Conservation (phyloP, 2,888 invertebrate species). For the Plebejus melissa region DNA sequence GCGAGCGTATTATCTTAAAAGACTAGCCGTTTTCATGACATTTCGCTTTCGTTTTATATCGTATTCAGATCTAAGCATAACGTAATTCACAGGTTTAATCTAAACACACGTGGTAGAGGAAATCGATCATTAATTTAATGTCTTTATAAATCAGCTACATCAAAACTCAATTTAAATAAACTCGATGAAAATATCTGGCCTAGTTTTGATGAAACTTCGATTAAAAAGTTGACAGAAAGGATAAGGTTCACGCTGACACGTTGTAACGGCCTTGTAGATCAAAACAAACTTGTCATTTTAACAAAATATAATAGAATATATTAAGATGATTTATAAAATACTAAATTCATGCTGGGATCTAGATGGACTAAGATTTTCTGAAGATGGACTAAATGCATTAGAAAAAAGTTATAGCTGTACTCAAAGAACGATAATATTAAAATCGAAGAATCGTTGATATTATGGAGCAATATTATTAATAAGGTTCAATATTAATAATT, state of each 20-base stretch:
- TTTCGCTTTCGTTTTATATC: not conserved
- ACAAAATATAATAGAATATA: no score
- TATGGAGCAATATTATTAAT: not conserved
- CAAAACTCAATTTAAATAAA: conserved; percentile 32
- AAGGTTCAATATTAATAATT: no score
- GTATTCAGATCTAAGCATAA: conserved; percentile 4
- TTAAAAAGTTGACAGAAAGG: not conserved
- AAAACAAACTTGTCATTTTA: no score
- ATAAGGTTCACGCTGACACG: not conserved
- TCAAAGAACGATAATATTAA: no score
- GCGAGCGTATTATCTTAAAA: not conserved
- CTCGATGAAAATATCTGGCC: not conserved
- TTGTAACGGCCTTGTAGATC: not conserved
- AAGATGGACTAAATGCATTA: no score
- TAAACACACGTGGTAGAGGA: conserved; percentile 32
- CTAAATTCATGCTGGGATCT: no score
- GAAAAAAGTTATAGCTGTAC: no score
- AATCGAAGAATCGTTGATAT: no score
- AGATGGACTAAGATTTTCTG: no score
- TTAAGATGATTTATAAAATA: no score
- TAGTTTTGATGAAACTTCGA: not conserved
- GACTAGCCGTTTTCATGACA: not conserved
- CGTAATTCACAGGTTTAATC: conserved; percentile 2
- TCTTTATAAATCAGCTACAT: conserved; percentile 34
- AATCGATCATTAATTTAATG: conserved; percentile 32